Percentiles rank a stretch among this genome's conserved stretches.
Evolutionary conservation across 2,113 vertebrate genomes (phyloP).

Genomic region (Catharus fuscescens): DNA sequence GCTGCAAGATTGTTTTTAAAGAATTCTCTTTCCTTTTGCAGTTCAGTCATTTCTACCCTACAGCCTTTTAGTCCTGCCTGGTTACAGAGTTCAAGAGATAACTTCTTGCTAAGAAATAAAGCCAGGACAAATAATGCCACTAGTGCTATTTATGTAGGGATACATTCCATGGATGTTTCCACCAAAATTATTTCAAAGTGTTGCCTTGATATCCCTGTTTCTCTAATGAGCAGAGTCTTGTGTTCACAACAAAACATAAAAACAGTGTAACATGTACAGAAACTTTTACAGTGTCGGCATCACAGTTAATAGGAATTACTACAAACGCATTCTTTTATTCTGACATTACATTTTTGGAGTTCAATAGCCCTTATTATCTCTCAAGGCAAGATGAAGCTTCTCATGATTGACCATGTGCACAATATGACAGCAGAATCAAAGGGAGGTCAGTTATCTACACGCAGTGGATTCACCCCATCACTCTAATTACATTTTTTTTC

Average conservation of each 20-base stretch:
- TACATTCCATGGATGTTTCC: slow-evolving; percentile 27
- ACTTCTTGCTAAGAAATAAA: neutral
- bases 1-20: neutral
- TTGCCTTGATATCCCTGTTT: neutral
- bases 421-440: slow-evolving; percentile 33
- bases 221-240: neutral
- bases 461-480: neutral
- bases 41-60: neutral
- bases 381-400: slow-evolving; percentile 24
- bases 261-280: neutral
- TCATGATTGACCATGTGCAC: slow-evolving; percentile 37
- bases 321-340: slow-evolving; percentile 52
- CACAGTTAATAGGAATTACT: neutral
- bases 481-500: neutral
- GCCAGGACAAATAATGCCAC: slow-evolving; percentile 16
- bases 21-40: neutral
- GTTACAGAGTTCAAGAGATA: neutral
- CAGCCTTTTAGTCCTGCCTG: neutral
- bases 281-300: neutral
- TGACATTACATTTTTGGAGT: slow-evolving; percentile 49
- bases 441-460: neutral
- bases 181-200: slow-evolving; percentile 21
- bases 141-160: slow-evolving; percentile 35
- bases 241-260: neutral
- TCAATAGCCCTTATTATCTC: slow-evolving; percentile 47